These are phyloP conservation scores for Pachyseris speciosa DNA, from an alignment of 64 coral and sea anemone genomes.

Conservation along the genomic window DNA sequence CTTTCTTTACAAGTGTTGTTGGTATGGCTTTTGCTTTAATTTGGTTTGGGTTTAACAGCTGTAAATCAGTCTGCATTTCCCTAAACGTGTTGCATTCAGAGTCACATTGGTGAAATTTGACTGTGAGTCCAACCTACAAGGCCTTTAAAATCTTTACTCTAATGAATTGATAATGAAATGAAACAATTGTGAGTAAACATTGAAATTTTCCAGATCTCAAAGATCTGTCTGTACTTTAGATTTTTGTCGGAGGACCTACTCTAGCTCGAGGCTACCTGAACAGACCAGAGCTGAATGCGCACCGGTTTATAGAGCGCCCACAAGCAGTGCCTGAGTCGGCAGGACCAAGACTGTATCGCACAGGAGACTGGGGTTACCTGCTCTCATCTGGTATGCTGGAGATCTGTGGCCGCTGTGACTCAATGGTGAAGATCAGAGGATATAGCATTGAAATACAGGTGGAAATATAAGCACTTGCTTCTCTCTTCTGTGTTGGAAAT, in stretches of 20 bases:
- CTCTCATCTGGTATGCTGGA: constrained; percentile 80
- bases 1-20: too few relatives aligned
- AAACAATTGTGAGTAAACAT: too few relatives aligned
- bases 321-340: constrained; percentile 43
- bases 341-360: constrained; percentile 77
- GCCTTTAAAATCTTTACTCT: too few relatives aligned
- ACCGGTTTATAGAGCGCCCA: constrained; percentile 74
- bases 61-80: too few relatives aligned
- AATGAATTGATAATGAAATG: too few relatives aligned
- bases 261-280: constrained; percentile 89
- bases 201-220: neutral
- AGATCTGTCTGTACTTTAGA: constrained; percentile 44
- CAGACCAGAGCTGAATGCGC: constrained; percentile 87
- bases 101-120: too few relatives aligned
- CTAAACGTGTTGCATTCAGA: too few relatives aligned
- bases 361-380: constrained; percentile 94
- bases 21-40: too few relatives aligned
- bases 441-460: constrained; percentile 97
- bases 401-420: constrained; percentile 93
- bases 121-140: too few relatives aligned
- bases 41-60: too few relatives aligned
- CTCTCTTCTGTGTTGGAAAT: too few relatives aligned
- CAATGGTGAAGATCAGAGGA: constrained; percentile 95
- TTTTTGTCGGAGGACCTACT: constrained; percentile 89
- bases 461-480: neutral